These are phyloP conservation scores for Micrasema minimum DNA, from an alignment of 1,140 invertebrate genomes.

Conservation along the genomic window DNA sequence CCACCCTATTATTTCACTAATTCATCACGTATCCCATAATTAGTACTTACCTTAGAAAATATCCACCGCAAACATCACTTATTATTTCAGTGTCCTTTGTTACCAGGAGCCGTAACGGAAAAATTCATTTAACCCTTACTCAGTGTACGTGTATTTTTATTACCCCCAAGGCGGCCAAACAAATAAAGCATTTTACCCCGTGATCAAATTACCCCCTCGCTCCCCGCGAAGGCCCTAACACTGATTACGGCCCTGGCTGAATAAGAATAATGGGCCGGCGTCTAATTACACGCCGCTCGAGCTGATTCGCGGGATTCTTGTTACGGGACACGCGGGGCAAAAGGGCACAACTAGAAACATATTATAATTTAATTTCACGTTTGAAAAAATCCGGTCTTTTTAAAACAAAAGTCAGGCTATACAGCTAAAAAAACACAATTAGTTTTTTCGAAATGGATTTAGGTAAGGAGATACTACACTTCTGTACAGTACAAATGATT, in stretches of 20 bases:
- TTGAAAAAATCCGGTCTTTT: too few relatives aligned
- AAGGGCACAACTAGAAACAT: conserved; percentile 2
- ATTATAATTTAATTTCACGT: too few relatives aligned
- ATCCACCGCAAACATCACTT: background rate
- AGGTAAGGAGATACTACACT: too few relatives aligned
- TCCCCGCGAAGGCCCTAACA: background rate
- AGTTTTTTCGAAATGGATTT: too few relatives aligned
- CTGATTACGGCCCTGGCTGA: conserved; percentile 30
- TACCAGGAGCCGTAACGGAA: background rate
- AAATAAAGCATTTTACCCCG: conserved; percentile 26
- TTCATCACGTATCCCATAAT: background rate
- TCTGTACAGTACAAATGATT: too few relatives aligned
- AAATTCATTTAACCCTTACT: conserved; percentile 13
- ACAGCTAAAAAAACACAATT: too few relatives aligned
- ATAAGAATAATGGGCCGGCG: conserved; percentile 32
- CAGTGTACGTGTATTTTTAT: conserved; percentile 24
- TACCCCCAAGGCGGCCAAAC: conserved; percentile 19
- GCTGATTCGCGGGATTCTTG: background rate
- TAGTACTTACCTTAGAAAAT: background rate
- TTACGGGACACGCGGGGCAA: background rate
- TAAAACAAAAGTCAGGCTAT: too few relatives aligned
- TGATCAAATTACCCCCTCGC: conserved; percentile 20
- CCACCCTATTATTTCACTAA: too few relatives aligned
- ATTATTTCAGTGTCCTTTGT: conserved; percentile 1
- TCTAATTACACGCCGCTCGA: conserved; percentile 32